Evolutionary conservation across 2,888 invertebrate species (phyloP).

Genomic region (Seira musarum): DNA sequence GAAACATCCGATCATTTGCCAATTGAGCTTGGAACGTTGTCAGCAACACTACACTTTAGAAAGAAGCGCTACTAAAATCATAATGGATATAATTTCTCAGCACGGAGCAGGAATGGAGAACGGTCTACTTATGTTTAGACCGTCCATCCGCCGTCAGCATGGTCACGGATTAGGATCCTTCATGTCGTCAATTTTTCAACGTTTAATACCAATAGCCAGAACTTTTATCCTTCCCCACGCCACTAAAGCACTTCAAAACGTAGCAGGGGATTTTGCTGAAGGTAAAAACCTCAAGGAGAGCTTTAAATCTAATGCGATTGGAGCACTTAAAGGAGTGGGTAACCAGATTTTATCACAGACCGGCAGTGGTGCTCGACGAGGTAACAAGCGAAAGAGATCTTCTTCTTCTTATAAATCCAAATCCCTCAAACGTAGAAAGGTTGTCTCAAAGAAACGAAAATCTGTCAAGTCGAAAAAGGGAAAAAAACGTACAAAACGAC

Average conservation of each 20-base stretch:
- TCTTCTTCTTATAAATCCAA: not conserved
- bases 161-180: conserved; percentile 34
- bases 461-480: not conserved
- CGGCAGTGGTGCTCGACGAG: not conserved
- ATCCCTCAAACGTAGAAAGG: not conserved
- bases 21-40: conserved; percentile 23
- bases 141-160: conserved; percentile 16
- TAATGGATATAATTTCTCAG: not conserved
- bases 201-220: not conserved
- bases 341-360: not conserved
- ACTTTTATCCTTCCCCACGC: conserved; percentile 4
- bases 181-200: not conserved
- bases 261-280: not conserved
- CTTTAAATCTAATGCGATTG: not conserved
- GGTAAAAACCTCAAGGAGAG: conserved; percentile 14
- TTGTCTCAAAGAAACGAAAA: not conserved
- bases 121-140: conserved; percentile 4
- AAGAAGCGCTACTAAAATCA: not conserved
- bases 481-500: conserved; percentile 3
- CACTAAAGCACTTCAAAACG: not conserved
- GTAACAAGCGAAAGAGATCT: not conserved
- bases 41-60: conserved; percentile 40
- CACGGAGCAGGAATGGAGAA: not conserved
- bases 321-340: conserved; percentile 20
- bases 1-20: conserved; percentile 28